Evolutionary conservation across 2,888 invertebrate genomes (phyloP).

Genomic region (Sphaerophoria taeniata): DNA sequence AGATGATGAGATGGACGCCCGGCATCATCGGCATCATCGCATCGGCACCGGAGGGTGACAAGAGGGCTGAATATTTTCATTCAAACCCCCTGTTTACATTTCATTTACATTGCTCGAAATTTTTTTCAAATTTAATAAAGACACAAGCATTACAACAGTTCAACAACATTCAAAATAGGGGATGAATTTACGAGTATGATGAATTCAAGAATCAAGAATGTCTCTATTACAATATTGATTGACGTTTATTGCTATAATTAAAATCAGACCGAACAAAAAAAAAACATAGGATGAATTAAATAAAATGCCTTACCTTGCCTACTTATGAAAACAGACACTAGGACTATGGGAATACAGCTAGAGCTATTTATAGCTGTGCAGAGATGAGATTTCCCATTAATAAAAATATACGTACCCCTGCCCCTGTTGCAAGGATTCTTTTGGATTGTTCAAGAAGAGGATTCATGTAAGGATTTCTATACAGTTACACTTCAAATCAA

Average conservation of each 20-base stretch:
- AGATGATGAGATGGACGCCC: no score
- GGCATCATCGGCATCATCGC: no score
- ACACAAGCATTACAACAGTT: slow-evolving; percentile 53
- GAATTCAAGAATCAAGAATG: slow-evolving; percentile 65
- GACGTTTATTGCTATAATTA: slow-evolving; percentile 74
- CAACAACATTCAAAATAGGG: slow-evolving; percentile 52
- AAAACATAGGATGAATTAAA: slow-evolving; percentile 16
- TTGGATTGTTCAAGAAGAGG: slow-evolving; percentile 20
- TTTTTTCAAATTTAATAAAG: slow-evolving; percentile 64
- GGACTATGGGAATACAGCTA: background rate
- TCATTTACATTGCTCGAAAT: slow-evolving; percentile 67
- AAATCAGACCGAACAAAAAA: slow-evolving; percentile 47
- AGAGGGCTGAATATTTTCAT: slow-evolving; percentile 48
- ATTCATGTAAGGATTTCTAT: background rate
- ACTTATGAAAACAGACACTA: slow-evolving; percentile 46
- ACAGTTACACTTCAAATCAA: background rate
- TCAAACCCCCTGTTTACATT: slow-evolving; percentile 71
- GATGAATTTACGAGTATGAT: slow-evolving; percentile 70
- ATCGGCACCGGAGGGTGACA: slow-evolving; percentile 18
- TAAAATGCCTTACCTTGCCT: slow-evolving; percentile 42
- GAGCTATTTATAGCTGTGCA: background rate
- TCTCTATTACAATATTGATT: slow-evolving; percentile 73
- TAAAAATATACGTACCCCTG: slow-evolving; percentile 3
- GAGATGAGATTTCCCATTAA: slow-evolving; percentile 34
- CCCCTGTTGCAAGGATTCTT: slow-evolving; percentile 6